Evolutionary conservation across 2,888 invertebrate species (phyloP), one percentile per base, ranked within the genome.

Genomic region (Nomada fabriciana): DNA sequence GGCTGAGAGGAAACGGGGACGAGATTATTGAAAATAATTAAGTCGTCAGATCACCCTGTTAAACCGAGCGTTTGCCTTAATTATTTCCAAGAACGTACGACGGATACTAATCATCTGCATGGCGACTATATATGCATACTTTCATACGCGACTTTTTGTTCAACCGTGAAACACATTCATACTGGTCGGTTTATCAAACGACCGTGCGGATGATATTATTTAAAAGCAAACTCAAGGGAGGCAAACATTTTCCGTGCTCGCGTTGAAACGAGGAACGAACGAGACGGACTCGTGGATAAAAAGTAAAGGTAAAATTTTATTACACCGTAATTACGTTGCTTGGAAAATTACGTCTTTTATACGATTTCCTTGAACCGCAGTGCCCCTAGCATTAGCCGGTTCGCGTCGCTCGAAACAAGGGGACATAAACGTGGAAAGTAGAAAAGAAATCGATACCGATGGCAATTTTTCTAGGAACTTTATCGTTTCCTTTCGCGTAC

Each of bases 261-360:
- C 36, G 47, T 18, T 18, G 50, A n/a, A 25, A 11, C 52, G 13
- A 36, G 52, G 42, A n/a, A 47, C 20, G 47, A 25, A 47, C 18
- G 18, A 1, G 13, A 53, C 2, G 1, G 9, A 2, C 15, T 36
- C 47, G 15, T 3, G 15, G 15, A 2, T 29, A 60, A 71, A 76
- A 64, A 76, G 61, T 47, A 29, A 0, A 63, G 47, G 47, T 63
- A 50, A 42, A 63, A 20, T 63, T 59, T 69, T 42, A 76, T 64
- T 43, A 23, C 74, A 18, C 11, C 1, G 52, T 43, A 73, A 77
- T 73, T 65, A 67, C 43, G 18, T 25, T 20, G 15, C 18, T 13
- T 13, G 23, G 53, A 47, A 53, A 61, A 73, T 77, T 29, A 53
- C 67, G 23, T 25, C 43, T 73, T 67, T 65, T 53, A 55, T 43